Evolutionary conservation across 1,140 invertebrate genomes (phyloP).

Genomic region (Chlorops oryzae): DNA sequence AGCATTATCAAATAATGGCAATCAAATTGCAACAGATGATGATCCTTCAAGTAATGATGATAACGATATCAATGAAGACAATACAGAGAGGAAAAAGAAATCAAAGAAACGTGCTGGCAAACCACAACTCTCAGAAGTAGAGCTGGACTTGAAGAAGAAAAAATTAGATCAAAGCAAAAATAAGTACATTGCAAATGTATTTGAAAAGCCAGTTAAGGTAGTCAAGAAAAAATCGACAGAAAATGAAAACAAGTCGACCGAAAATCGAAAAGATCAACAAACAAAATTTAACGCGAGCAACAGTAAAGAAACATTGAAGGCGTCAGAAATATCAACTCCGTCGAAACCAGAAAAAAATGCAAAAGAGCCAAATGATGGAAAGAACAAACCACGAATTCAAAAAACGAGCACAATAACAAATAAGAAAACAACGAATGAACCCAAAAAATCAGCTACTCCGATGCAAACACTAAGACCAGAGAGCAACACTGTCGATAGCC

Average conservation of each 20-base stretch:
- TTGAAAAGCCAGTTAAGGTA: slow-evolving; percentile 41
- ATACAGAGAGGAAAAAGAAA: slow-evolving; percentile 26
- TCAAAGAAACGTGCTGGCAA: slow-evolving; percentile 44
- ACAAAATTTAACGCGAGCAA: not conserved
- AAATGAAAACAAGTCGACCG: not conserved
- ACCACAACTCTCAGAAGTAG: slow-evolving; percentile 29
- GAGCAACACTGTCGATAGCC: no score
- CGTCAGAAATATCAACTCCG: slow-evolving; percentile 1
- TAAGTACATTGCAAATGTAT: slow-evolving; percentile 47
- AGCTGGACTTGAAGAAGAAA: slow-evolving; percentile 42
- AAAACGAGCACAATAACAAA: not conserved
- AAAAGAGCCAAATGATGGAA: slow-evolving; percentile 1
- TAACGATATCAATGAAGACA: slow-evolving; percentile 34
- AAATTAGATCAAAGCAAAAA: slow-evolving; percentile 37
- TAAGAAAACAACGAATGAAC: not conserved
- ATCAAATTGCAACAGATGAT: slow-evolving; percentile 4
- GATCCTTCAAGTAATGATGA: slow-evolving; percentile 19
- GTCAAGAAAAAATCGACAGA: slow-evolving; percentile 29
- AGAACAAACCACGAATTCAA: slow-evolving; percentile 4
- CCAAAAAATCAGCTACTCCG: no score
- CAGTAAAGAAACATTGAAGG: slow-evolving; percentile 2
- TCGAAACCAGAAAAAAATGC: not conserved
- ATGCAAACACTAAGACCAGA: no score
- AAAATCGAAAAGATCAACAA: not conserved
- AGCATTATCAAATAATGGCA: slow-evolving; percentile 22